A percentile compares a stretch with the other conserved stretches of the same genome.
Conservation (phyloP, 2,113 vertebrate genomes). For the Oceanodroma tethys region DNA sequence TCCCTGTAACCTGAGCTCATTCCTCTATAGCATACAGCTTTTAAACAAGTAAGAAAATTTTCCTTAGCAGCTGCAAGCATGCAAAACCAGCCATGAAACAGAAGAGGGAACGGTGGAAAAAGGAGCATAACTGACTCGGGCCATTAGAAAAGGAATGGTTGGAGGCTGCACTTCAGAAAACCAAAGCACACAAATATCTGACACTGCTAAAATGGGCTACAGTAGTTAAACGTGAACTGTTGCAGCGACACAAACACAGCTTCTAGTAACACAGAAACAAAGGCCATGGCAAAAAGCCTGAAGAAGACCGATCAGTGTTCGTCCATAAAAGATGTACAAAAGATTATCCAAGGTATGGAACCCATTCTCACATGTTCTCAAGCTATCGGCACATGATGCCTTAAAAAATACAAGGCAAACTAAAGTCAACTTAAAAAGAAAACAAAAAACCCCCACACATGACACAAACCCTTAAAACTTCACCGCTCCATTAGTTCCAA, state of each 20-base stretch:
- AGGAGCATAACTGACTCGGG: background rate
- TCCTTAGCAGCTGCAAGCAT: background rate
- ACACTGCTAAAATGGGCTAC: background rate
- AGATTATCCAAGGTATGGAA: background rate
- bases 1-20: background rate
- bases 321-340: background rate
- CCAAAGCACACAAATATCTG: background rate
- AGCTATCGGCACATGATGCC: background rate
- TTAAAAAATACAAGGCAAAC: background rate
- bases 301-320: background rate
- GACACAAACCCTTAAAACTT: background rate
- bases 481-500: background rate
- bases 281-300: background rate
- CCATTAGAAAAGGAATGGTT: background rate
- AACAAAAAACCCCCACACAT: background rate
- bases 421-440: background rate
- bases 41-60: background rate
- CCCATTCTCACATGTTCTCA: background rate
- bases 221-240: background rate
- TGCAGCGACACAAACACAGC: background rate
- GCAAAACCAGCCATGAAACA: background rate
- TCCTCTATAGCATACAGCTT: background rate
- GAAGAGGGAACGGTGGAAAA: background rate
- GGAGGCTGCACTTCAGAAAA: background rate
- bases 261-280: background rate